Base-by-base conservation (phyloP, 2,113 vertebrate species). In the Larimichthys crocea region DNA sequence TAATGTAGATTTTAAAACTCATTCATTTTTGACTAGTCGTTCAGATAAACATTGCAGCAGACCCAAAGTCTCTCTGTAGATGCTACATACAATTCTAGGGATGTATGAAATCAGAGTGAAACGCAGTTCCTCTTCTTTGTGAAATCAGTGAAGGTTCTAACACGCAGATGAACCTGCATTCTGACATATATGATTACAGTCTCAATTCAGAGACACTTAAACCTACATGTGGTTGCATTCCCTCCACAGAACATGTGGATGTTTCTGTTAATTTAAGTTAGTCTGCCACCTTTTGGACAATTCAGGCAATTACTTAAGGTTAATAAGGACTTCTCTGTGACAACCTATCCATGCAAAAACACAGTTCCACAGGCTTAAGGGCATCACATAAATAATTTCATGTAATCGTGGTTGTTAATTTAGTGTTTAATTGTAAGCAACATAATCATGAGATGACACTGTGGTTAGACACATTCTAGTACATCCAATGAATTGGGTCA, bases 221-320 rank as follows among this genome's bases (percentile, higher is more conserved):
- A 53, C n/a, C n/a, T 53, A 56, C 14, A 35, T 72, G 2, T 35
- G 11, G 56, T 10, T 60, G 14, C 2, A 35, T 24, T 20, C 19
- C 35, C 48, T 63, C 16, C 5, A 22, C 0, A 6, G 8, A 65
- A 17, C 53, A 20, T n/a, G 15, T 20, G 40, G 20, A n/a, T 1
- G 0, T 5, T 26, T 60, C 50, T 26, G n/a, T 29, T 66, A 16
- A 4, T 44, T 24, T 76, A 80, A 49, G 22, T 53, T 69, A 90
- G 64, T 5, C 78, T 91, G 90, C 88, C 94, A 87, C 69, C 91
- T 74, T 11, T 44, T 91, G 93, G 89, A 60, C 19, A 78, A 52
- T 42, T 10, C 2, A 0, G 14, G 19, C 50, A 31, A 75, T 31
- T 67, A 63, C 62, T 17, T 2, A 8, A 35, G 7, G 8, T 55